Evolutionary conservation across 64 coral and sea anemone genomes (phyloP).

Genomic region (Orbicella faveolata): DNA sequence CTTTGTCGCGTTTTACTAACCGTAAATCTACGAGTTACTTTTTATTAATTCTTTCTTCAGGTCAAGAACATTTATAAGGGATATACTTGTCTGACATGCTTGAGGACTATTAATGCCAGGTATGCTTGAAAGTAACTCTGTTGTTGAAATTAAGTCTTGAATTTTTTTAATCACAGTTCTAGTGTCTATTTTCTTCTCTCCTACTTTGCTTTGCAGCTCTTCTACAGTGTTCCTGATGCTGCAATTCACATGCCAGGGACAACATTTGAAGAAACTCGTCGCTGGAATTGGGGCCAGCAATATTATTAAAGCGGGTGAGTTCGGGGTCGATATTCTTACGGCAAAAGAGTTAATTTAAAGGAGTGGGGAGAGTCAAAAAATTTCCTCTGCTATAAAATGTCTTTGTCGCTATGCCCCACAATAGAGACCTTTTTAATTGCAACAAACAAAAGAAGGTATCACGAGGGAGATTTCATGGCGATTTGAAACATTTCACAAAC

Average conservation of each 20-base stretch:
- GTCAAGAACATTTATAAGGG: conserved; percentile 10
- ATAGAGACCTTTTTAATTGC: too few relatives aligned
- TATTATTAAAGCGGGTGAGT: conserved; percentile 17
- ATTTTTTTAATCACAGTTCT: not conserved
- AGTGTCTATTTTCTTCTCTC: not conserved
- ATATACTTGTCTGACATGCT: not conserved
- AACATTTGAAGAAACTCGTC: conserved; percentile 25
- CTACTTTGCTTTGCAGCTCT: not conserved
- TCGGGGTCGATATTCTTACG: too few relatives aligned
- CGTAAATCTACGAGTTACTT: too few relatives aligned
- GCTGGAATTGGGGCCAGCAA: not conserved
- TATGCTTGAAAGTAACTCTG: not conserved
- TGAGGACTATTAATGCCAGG: conserved; percentile 32
- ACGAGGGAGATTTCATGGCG: too few relatives aligned
- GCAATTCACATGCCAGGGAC: conserved; percentile 19
- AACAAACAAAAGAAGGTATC: too few relatives aligned
- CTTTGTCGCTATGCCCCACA: too few relatives aligned
- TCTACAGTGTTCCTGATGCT: not conserved
- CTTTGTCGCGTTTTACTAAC: too few relatives aligned
- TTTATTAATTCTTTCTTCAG: not conserved
- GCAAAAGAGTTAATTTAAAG: too few relatives aligned
- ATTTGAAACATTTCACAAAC: too few relatives aligned
- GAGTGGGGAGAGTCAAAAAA: too few relatives aligned
- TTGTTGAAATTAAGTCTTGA: not conserved
- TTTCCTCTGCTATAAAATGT: too few relatives aligned